Conservation (phyloP, 2,797 vertebrate genomes). For the Merluccius polli region DNA sequence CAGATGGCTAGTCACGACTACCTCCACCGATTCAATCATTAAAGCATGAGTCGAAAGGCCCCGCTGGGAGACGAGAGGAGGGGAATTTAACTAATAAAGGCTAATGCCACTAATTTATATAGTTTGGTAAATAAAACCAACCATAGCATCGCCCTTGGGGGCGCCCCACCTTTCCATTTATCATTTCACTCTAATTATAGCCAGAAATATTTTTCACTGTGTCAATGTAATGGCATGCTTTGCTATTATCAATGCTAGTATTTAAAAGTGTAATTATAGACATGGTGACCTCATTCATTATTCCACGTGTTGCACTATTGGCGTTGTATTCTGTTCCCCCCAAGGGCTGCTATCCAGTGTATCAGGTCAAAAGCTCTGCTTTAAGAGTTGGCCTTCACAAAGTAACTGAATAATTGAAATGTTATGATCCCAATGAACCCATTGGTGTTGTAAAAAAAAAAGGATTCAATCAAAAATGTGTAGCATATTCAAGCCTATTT, state of each 20-base stretch:
- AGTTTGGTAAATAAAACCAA: not conserved
- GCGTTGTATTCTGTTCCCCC: not conserved
- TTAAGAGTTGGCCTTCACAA: not conserved
- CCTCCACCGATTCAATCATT: constrained; percentile 55
- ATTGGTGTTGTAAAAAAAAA: not conserved
- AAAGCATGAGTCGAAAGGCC: constrained; percentile 29
- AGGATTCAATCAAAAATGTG: not conserved
- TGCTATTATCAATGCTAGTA: not conserved
- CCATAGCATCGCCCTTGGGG: not conserved
- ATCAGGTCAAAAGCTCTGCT: not conserved
- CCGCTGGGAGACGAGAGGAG: not conserved
- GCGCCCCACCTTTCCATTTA: not conserved
- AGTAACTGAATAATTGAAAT: not conserved
- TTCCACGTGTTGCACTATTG: not conserved
- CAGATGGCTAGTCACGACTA: constrained; percentile 33
- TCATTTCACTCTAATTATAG: not conserved
- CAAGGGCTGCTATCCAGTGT: not conserved
- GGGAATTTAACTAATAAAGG: constrained; percentile 37
- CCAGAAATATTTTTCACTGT: not conserved
- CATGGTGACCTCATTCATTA: not conserved
- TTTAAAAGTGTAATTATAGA: constrained; percentile 2
- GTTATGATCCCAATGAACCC: not conserved
- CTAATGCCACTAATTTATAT: constrained; percentile 48
- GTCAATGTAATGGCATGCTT: not conserved
- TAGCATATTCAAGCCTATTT: not conserved